Base-by-base conservation (phyloP, 2,888 invertebrate species). In the Conchocele bisecta region DNA sequence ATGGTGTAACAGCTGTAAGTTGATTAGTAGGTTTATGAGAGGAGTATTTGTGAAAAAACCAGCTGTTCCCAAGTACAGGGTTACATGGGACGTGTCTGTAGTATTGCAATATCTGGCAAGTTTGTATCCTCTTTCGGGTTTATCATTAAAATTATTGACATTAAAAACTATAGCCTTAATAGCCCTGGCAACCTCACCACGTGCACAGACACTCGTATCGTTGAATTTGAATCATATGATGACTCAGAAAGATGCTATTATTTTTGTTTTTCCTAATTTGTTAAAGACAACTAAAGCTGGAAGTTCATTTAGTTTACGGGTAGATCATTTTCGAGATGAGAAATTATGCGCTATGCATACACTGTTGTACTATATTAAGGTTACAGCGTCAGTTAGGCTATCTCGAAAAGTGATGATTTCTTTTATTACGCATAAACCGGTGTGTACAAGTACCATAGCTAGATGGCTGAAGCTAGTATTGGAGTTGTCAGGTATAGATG, bases 1-100 rank as follows among this genome's bases (percentile, higher is more conserved):
- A 13, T 48, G 48, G 48, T 48, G 48, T 24, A 48, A 24, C 7
- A 24, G n/a, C n/a, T 17, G 20, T 24, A 17, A n/a, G n/a, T n/a
- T n/a, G n/a, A 41, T 71, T 33, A 41, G 20, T 39, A 70, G 68
- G 35, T 60, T 68, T 37, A 61, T 74, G 63, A 68, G 66, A 58
- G 63, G 77, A 13, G 7, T 63, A 4, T 64, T 35, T 44, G 41
- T 29, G 3, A 7, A 41, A 11, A 59, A 20, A 31, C 61, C 71
- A 11, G 20, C 64, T 3, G 42, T 42, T n/a, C 53, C 63, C 15
- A 60, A 61, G 42, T 59, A 58, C 39, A 31, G 7, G 24, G 22
- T 15, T 33, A 58, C 42, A 15, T 72, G 60, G 66, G 37, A 72
- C 51, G 72, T 72, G 26, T 20, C 26, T 26, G 31, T 28, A 39